These are phyloP conservation scores for Scaptomyza polygonia DNA, from an alignment of 2,888 invertebrate genomes.

Conservation along the genomic window DNA sequence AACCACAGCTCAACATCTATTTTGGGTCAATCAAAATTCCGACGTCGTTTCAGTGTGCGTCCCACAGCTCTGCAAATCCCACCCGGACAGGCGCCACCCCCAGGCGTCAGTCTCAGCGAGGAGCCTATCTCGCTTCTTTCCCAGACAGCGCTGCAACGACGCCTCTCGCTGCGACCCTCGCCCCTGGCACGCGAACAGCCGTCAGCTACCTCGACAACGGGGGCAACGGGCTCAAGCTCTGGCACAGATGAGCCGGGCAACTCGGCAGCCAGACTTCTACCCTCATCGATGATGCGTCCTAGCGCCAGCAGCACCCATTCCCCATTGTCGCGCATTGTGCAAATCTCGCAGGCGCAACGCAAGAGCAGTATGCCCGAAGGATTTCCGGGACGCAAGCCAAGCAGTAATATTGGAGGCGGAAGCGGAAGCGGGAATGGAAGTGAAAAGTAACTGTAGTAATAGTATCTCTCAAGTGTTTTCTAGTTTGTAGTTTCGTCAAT, in stretches of 20 bases:
- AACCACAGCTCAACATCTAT: constrained; percentile 5
- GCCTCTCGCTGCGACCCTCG: constrained; percentile 83
- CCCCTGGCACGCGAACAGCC: constrained; percentile 80
- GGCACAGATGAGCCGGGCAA: constrained; percentile 41
- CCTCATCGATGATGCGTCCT: constrained; percentile 58
- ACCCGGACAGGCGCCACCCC: constrained; percentile 83
- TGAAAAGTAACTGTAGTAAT: constrained; percentile 36
- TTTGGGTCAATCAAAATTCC: constrained; percentile 74
- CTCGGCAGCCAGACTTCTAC: constrained; percentile 65
- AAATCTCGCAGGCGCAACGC: constrained; percentile 83
- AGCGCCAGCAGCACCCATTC: constrained; percentile 83
- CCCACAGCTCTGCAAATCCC: constrained; percentile 83
- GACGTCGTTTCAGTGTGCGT: constrained; percentile 82
- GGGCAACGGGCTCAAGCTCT: background rate
- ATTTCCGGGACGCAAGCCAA: constrained; percentile 34
- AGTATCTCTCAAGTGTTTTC: constrained; percentile 45
- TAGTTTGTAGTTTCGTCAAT: constrained; percentile 40
- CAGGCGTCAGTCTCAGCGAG: constrained; percentile 65
- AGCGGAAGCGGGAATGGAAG: constrained; percentile 20
- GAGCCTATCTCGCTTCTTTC: constrained; percentile 35
- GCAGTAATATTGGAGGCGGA: constrained; percentile 9
- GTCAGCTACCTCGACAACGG: constrained; percentile 56
- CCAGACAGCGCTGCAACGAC: constrained; percentile 82
- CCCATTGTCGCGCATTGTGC: constrained; percentile 83
- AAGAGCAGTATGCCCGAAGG: constrained; percentile 82